A percentile compares a stretch with the other conserved stretches of the same genome.
Conservation (phyloP, 2,113 vertebrate species). For the Gopherus evgoodei region DNA sequence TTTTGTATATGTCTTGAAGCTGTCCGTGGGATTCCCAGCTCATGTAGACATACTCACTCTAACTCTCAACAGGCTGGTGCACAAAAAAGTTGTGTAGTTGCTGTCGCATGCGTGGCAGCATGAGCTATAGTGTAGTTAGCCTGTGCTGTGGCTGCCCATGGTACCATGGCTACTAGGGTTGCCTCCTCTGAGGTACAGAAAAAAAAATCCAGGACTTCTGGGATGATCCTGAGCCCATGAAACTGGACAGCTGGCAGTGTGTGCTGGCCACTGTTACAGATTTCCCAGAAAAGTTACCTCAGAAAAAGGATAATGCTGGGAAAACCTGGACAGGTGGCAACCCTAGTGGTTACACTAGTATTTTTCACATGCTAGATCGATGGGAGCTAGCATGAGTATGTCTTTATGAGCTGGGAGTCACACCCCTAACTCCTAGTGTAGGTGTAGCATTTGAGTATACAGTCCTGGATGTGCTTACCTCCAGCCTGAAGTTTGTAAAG, state of each 20-base stretch:
- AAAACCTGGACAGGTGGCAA: background rate
- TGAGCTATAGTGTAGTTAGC: background rate
- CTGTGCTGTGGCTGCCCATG: background rate
- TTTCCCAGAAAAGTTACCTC: background rate
- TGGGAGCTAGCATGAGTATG: too few species aligned
- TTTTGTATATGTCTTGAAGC: background rate
- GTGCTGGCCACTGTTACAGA: background rate
- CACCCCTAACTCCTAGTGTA: background rate
- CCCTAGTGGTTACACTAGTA: background rate
- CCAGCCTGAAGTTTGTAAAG: fast-evolving
- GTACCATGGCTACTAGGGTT: background rate
- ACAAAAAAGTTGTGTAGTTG: too few species aligned
- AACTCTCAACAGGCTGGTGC: background rate
- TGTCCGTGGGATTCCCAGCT: background rate
- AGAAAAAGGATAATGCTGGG: background rate
- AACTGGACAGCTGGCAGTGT: background rate
- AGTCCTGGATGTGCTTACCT: background rate
- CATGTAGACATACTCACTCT: background rate
- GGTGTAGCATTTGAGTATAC: fast-evolving
- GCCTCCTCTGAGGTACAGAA: background rate
- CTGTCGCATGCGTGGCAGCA: too few species aligned
- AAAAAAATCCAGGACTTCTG: background rate
- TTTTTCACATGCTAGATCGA: too few species aligned
- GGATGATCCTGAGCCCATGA: background rate
- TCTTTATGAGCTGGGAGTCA: background rate